Percentiles rank a stretch among this genome's conserved stretches.
Conservation (phyloP, 37 sponge, comb jelly and placozoan genomes). For the Ephydatia muelleri region DNA sequence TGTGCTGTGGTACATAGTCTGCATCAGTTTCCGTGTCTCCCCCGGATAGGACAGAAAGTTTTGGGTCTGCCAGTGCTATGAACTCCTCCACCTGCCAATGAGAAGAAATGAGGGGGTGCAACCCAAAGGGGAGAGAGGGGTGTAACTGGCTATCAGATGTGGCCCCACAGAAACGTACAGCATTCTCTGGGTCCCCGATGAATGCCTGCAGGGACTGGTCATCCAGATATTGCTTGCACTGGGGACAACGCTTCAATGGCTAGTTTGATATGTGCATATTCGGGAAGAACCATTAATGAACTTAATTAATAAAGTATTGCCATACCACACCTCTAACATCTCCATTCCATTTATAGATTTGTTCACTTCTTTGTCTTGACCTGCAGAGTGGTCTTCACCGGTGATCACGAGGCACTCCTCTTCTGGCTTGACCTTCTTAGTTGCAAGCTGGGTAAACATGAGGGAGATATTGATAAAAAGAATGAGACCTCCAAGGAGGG, state of each 20-base stretch:
- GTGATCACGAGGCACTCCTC: too few relatives aligned
- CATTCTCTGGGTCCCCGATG: slow-evolving; percentile 81
- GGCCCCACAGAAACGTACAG: slow-evolving; percentile 43
- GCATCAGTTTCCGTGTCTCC: slow-evolving; percentile 35
- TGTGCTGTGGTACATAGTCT: slow-evolving; percentile 70
- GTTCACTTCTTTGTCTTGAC: too few relatives aligned
- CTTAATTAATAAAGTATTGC: too few relatives aligned
- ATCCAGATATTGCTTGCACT: slow-evolving; percentile 65
- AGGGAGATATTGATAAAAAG: too few relatives aligned
- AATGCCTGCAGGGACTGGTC: slow-evolving; percentile 55
- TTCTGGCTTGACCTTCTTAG: too few relatives aligned
- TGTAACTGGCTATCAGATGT: neutral
- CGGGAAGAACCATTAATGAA: too few relatives aligned
- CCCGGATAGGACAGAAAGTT: slow-evolving; percentile 57
- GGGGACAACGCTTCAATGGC: slow-evolving; percentile 49
- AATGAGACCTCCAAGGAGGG: too few relatives aligned
- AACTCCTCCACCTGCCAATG: slow-evolving; percentile 88
- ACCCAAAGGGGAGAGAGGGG: neutral
- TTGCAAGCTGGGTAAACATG: too few relatives aligned
- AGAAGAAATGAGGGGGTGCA: neutral
- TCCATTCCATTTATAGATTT: too few relatives aligned
- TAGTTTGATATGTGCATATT: neutral
- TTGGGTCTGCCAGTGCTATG: slow-evolving; percentile 73
- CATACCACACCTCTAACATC: too few relatives aligned
- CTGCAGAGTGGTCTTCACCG: too few relatives aligned